Conservation (phyloP, 64 coral and sea anemone species). For the Dendrophyllia cribrosa region DNA sequence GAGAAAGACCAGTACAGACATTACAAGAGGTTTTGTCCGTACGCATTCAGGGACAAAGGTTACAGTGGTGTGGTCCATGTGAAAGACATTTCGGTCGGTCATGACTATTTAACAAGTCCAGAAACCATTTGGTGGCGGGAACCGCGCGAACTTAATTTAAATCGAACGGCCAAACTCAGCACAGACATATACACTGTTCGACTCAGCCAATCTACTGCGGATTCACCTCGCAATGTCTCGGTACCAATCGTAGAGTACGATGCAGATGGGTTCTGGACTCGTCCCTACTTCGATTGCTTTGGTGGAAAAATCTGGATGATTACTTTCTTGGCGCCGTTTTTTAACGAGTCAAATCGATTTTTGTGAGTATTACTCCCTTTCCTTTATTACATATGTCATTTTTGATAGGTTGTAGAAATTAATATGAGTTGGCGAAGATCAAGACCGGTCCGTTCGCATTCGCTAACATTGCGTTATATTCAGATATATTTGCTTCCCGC, state of each 20-base stretch:
- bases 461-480: neutral
- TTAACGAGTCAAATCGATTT: constrained; percentile 62
- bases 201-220: constrained; percentile 25
- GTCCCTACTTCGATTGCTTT: constrained; percentile 79
- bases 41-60: constrained; percentile 51
- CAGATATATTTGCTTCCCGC: neutral
- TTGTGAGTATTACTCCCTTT: constrained; percentile 54
- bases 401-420: too few relatives aligned
- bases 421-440: neutral
- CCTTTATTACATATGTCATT: too few relatives aligned
- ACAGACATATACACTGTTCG: constrained; percentile 51
- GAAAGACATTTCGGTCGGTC: constrained; percentile 63
- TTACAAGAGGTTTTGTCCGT: constrained; percentile 65
- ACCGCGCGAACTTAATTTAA: neutral
- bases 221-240: neutral
- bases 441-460: neutral
- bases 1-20: constrained; percentile 58
- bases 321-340: constrained; percentile 71
- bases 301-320: constrained; percentile 76
- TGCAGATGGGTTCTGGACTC: constrained; percentile 50
- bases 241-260: constrained; percentile 40
- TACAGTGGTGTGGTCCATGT: constrained; percentile 43
- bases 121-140: constrained; percentile 76
- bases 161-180: neutral
- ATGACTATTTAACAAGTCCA: constrained; percentile 50